Evolutionary conservation across 2,797 vertebrate species (phyloP).

Genomic region (Agapornis canus): DNA sequence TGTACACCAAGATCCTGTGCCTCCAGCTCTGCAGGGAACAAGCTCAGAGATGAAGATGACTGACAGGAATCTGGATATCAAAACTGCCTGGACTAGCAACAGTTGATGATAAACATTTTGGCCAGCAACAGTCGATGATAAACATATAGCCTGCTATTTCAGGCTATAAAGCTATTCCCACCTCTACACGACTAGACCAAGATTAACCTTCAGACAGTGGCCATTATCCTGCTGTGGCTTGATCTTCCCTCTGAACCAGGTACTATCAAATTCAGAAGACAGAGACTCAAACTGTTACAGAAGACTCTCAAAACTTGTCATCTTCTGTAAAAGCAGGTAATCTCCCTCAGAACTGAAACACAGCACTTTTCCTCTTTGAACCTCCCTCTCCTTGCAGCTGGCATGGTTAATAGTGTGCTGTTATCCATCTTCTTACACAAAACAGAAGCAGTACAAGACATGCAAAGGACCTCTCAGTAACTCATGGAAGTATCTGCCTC

Average conservation of each 20-base stretch:
- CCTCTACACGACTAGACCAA: neutral
- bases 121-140: accelerated
- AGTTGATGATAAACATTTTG: accelerated
- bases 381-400: neutral
- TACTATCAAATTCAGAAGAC: neutral
- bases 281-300: neutral
- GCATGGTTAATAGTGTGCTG: accelerated
- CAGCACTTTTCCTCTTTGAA: neutral
- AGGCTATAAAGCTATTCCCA: neutral
- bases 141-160: neutral
- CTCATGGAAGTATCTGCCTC: neutral
- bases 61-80: neutral
- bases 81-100: neutral
- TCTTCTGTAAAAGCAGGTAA: neutral
- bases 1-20: neutral
- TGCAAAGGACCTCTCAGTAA: neutral
- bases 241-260: neutral
- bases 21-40: neutral
- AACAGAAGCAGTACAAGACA: neutral
- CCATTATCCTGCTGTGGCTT: neutral
- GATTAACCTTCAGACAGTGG: neutral
- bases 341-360: neutral
- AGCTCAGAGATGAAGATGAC: neutral
- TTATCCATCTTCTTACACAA: neutral
- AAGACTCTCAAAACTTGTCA: neutral